These are phyloP conservation scores for Takifugu flavidus DNA, from an alignment of 2,113 vertebrate genomes.

Conservation along the genomic window DNA sequence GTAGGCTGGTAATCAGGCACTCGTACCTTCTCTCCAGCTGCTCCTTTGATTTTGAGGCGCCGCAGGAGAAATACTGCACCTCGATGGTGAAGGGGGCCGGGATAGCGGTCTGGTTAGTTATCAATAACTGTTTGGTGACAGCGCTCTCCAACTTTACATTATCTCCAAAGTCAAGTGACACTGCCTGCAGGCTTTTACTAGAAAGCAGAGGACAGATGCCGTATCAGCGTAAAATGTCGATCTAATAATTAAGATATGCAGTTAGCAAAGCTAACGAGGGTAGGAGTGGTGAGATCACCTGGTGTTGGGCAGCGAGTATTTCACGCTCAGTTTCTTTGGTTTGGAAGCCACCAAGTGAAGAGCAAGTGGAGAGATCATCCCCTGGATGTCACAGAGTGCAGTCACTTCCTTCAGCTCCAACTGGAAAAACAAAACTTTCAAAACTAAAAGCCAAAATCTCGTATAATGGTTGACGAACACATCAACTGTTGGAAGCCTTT, in stretches of 20 bases:
- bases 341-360: constrained; percentile 75
- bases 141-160: constrained; percentile 67
- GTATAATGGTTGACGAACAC: too few relatives aligned
- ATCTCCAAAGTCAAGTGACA: constrained; percentile 82
- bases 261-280: too few relatives aligned
- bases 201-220: constrained; percentile 7
- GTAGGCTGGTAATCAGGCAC: neutral
- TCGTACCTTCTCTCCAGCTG: constrained; percentile 51
- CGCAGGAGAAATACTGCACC: constrained; percentile 79
- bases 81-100: constrained; percentile 77
- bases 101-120: constrained; percentile 83
- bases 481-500: neutral
- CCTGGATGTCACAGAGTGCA: constrained; percentile 81
- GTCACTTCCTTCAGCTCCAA: constrained; percentile 75
- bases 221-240: too few relatives aligned
- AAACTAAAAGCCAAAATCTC: neutral
- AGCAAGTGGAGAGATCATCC: constrained; percentile 79
- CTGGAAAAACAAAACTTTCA: constrained; percentile 67
- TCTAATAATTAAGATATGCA: too few relatives aligned
- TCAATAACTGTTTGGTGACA: constrained; percentile 72
- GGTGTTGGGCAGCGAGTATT: constrained; percentile 65
- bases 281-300: constrained; percentile 5
- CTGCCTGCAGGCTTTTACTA: constrained; percentile 39
- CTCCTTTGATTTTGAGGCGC: constrained; percentile 9
- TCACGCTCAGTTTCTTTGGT: constrained; percentile 77